Percentiles rank a stretch among this genome's conserved stretches.
Conservation (phyloP, 2,888 invertebrate genomes). For the Plebejus melissa region DNA sequence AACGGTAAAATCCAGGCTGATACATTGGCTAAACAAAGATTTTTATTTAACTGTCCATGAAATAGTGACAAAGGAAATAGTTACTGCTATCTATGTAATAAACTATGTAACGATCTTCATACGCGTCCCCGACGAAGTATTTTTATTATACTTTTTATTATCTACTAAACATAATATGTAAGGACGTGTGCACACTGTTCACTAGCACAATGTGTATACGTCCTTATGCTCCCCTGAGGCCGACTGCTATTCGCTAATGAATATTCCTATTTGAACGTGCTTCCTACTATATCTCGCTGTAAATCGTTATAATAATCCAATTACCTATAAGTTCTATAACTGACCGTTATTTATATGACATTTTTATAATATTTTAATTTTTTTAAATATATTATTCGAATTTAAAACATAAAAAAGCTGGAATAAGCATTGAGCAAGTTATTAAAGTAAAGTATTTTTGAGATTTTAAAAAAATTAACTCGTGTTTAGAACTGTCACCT, state of each 20-base stretch:
- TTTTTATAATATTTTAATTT: background rate
- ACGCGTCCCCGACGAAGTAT: too few species aligned
- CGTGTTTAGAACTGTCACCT: too few species aligned
- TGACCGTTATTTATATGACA: background rate
- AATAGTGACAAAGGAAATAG: too few species aligned
- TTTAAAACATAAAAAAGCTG: background rate
- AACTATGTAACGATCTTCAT: too few species aligned
- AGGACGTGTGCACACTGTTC: background rate
- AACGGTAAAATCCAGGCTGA: too few species aligned
- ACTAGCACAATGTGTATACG: background rate
- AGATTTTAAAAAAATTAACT: too few species aligned
- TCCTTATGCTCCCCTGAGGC: conserved; percentile 38
- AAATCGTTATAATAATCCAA: conserved; percentile 16
- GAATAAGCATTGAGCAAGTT: background rate
- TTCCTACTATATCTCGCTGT: conserved; percentile 39
- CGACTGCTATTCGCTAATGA: conserved; percentile 39
- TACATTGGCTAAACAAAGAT: too few species aligned
- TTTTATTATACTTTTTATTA: too few species aligned
- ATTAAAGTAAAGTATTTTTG: background rate
- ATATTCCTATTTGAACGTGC: conserved; percentile 40
- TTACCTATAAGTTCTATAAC: conserved; percentile 2
- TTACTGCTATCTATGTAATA: too few species aligned
- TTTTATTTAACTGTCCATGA: too few species aligned
- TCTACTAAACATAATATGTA: background rate
- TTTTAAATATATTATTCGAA: background rate